Evolutionary conservation across 2,113 vertebrate genomes (phyloP).

Genomic region (Gnathonemus longibarbis): DNA sequence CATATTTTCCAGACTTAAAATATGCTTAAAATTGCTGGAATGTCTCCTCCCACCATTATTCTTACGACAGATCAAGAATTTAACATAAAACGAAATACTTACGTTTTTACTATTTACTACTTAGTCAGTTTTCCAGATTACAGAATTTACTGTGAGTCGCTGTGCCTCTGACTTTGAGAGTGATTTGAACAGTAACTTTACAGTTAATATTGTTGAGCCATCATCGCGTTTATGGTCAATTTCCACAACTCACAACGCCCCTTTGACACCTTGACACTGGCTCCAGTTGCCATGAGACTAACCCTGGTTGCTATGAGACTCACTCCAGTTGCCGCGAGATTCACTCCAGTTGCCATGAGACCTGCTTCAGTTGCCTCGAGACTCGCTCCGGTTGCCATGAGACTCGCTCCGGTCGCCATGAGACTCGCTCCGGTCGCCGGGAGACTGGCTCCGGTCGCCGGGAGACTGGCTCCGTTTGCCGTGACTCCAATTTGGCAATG

Average conservation of each 20-base stretch:
- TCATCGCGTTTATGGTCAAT: background rate
- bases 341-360: background rate
- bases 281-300: background rate
- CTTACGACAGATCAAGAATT: background rate
- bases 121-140: background rate
- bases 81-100: background rate
- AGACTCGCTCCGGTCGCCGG: no score
- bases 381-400: no score
- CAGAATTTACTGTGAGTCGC: background rate
- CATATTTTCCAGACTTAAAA: background rate
- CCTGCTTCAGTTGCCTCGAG: background rate
- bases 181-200: background rate
- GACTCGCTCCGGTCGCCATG: accelerated
- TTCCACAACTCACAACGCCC: background rate
- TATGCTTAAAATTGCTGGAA: background rate
- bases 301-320: background rate
- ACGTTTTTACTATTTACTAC: background rate
- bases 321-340: background rate
- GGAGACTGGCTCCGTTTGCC: background rate
- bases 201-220: background rate
- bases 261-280: background rate
- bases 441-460: no score
- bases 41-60: background rate
- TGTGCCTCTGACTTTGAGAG: background rate
- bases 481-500: background rate